These are phyloP conservation scores for Conomelus anceps DNA, from an alignment of 2,888 invertebrate species.

Conservation along the genomic window DNA sequence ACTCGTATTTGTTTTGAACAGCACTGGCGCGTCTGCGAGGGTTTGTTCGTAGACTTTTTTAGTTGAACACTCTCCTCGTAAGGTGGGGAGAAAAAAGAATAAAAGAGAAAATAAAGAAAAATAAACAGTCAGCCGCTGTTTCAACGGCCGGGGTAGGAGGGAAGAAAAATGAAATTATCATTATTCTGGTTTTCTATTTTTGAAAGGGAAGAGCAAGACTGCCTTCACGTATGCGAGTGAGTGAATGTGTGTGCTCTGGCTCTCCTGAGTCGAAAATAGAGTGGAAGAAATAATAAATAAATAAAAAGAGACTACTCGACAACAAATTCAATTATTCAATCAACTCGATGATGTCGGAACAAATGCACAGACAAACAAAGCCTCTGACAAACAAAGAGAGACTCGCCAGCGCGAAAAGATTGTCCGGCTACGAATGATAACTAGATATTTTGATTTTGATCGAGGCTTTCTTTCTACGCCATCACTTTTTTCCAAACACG, in stretches of 20 bases:
- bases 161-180: neutral
- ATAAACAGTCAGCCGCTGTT: neutral
- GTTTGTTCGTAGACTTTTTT: neutral
- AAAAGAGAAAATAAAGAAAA: neutral
- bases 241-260: neutral
- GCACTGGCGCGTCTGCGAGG: neutral
- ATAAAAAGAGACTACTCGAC: neutral
- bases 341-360: neutral
- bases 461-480: neutral
- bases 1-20: neutral
- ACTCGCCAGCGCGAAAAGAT: neutral
- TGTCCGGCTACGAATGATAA: neutral
- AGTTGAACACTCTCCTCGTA: neutral
- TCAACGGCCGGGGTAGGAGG: neutral
- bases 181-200: neutral
- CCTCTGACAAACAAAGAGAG: neutral
- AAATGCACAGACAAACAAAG: neutral
- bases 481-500: neutral
- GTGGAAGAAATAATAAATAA: neutral
- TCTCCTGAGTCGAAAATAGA: neutral
- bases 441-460: neutral
- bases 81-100: neutral
- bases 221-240: no score
- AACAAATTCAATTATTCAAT: neutral
- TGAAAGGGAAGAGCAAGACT: neutral